A percentile compares a stretch with the other conserved stretches of the same genome.
phyloP scores from a whole-genome alignment of 2,888 invertebrate species.

The Scaptomyza caliginosa region DNA sequence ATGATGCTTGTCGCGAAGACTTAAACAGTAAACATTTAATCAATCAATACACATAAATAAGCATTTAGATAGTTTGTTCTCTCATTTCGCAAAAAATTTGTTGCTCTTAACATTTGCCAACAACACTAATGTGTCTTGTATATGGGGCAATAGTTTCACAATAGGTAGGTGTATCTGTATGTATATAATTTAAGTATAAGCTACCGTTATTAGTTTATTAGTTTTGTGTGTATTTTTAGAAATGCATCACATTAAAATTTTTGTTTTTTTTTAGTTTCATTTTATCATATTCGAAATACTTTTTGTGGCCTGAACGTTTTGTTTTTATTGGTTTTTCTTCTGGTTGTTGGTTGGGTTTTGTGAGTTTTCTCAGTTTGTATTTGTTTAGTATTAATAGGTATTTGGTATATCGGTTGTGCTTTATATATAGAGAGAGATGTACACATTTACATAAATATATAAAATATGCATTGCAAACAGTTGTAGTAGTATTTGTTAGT shows the following conservation, averaged over 20 bases:
- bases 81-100: too few relatives aligned
- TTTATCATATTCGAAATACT: slow-evolving; percentile 25
- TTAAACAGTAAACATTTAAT: slow-evolving; percentile 35
- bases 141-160: slow-evolving; percentile 12
- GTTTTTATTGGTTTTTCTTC: too few relatives aligned
- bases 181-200: slow-evolving; percentile 22
- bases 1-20: slow-evolving; percentile 6
- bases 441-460: not conserved
- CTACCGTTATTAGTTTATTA: slow-evolving; percentile 4
- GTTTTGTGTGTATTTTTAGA: slow-evolving; percentile 40
- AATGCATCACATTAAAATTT: slow-evolving; percentile 69
- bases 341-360: not conserved
- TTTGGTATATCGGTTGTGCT: slow-evolving; percentile 7
- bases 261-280: not conserved
- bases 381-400: too few relatives aligned
- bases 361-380: too few relatives aligned
- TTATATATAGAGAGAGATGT: slow-evolving; percentile 12
- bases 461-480: not conserved
- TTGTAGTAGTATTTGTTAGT: too few relatives aligned
- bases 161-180: not conserved
- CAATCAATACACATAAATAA: slow-evolving; percentile 37
- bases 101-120: not conserved
- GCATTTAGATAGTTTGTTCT: not conserved
- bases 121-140: slow-evolving; percentile 1
- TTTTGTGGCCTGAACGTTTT: slow-evolving; percentile 11